A percentile compares a stretch with the other conserved stretches of the same genome.
Evolutionary conservation across 2,888 invertebrate genomes (phyloP).

Genomic region (Teinopalpus imperialis): DNA sequence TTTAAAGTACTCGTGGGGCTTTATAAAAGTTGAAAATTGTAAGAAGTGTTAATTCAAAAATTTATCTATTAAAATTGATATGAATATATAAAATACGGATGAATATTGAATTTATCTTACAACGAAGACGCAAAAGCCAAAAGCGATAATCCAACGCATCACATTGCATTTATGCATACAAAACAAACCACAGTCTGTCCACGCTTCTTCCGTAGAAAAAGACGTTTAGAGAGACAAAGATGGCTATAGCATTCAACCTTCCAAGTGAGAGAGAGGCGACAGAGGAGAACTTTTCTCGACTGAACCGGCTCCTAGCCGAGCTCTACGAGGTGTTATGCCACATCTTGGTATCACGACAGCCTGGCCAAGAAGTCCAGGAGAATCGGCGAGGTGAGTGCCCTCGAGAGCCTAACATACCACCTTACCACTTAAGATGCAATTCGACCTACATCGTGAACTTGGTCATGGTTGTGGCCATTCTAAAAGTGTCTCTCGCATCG

Average conservation of each 20-base stretch:
- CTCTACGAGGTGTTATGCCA: constrained; percentile 80
- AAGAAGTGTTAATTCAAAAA: constrained; percentile 1
- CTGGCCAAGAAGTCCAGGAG: constrained; percentile 73
- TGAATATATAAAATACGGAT: no score
- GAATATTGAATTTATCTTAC: not conserved
- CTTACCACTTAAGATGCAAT: constrained; percentile 82
- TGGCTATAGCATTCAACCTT: constrained; percentile 82
- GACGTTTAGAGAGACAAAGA: constrained; percentile 63
- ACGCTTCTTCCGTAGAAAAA: constrained; percentile 74
- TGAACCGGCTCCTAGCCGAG: constrained; percentile 80
- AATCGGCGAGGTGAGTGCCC: constrained; percentile 79
- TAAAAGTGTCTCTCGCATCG: constrained; percentile 76
- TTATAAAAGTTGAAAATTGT: constrained; percentile 23
- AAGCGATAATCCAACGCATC: constrained; percentile 45
- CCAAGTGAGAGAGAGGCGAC: constrained; percentile 80
- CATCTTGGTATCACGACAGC: constrained; percentile 78
- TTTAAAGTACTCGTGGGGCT: constrained; percentile 32
- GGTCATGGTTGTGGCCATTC: constrained; percentile 77
- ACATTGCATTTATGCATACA: constrained; percentile 72
- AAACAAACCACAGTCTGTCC: constrained; percentile 69
- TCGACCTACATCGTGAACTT: constrained; percentile 81
- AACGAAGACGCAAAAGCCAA: constrained; percentile 26
- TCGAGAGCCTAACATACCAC: constrained; percentile 75
- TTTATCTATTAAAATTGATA: no score
- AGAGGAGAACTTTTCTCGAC: constrained; percentile 80